phyloP scores from a whole-genome alignment of 1,140 invertebrate species.

The Lordiphosa stackelbergi region DNA sequence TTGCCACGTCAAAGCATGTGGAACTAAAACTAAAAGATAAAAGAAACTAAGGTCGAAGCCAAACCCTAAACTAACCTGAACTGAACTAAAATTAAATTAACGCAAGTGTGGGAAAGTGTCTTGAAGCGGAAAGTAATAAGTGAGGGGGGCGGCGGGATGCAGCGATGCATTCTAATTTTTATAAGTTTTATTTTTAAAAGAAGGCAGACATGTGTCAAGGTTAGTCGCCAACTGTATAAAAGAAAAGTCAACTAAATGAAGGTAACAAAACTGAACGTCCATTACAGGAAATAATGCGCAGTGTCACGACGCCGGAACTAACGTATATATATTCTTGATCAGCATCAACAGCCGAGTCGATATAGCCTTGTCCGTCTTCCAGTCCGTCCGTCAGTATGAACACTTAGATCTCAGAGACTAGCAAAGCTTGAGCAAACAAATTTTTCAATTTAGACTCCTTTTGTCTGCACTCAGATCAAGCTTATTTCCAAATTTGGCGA shows the following conservation, averaged over 20 bases:
- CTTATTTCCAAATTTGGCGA: too few species aligned
- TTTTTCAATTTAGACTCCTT: too few species aligned
- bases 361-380: too few species aligned
- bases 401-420: too few species aligned
- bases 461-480: too few species aligned
- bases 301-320: too few species aligned
- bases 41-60: constrained; percentile 26
- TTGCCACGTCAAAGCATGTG: constrained; percentile 20
- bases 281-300: too few species aligned
- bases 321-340: too few species aligned
- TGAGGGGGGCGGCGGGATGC: background rate
- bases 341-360: too few species aligned
- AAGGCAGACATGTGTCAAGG: constrained; percentile 58
- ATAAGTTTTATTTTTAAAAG: constrained; percentile 17
- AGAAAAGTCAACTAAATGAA: constrained; percentile 23
- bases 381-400: too few species aligned
- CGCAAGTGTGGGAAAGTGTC: constrained; percentile 70
- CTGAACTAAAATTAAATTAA: constrained; percentile 65
- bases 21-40: constrained; percentile 50
- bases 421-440: too few species aligned
- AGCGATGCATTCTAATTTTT: constrained; percentile 52
- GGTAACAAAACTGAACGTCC: too few species aligned
- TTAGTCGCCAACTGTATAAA: constrained; percentile 37
- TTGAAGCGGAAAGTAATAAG: constrained; percentile 68
- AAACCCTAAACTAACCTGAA: constrained; percentile 10